Evolutionary conservation across 1,140 invertebrate species (phyloP).

Genomic region (Drosophila yakuba): DNA sequence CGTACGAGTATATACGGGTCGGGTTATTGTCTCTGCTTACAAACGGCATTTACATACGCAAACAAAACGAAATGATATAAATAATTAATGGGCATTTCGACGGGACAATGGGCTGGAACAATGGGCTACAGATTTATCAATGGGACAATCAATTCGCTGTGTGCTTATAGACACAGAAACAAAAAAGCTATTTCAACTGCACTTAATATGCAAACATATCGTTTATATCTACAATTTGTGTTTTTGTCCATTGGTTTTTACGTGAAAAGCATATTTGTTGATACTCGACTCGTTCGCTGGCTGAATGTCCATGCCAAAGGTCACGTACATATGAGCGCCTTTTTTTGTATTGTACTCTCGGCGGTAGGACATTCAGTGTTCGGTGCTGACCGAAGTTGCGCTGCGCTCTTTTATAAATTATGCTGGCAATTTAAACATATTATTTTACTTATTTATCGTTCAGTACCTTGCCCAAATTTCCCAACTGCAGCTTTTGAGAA

Average conservation of each 20-base stretch:
- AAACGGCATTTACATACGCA: constrained; percentile 46
- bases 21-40: constrained; percentile 12
- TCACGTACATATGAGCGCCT: background rate
- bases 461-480: constrained; percentile 84
- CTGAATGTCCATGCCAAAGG: constrained; percentile 18
- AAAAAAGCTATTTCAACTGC: constrained; percentile 11
- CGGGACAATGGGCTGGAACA: constrained; percentile 46
- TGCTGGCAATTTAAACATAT: constrained; percentile 17
- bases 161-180: constrained; percentile 1
- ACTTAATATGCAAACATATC: constrained; percentile 46
- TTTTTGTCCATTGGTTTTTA: background rate
- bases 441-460: constrained; percentile 37
- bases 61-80: constrained; percentile 57
- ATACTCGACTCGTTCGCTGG: background rate
- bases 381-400: constrained; percentile 14
- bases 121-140: constrained; percentile 30
- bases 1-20: background rate
- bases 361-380: constrained; percentile 13
- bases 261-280: constrained; percentile 5
- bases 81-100: constrained; percentile 60
- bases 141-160: constrained; percentile 40
- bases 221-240: constrained; percentile 31
- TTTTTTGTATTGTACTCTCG: no score
- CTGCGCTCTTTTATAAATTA: constrained; percentile 7
- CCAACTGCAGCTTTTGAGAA: constrained; percentile 82